These are phyloP conservation scores for Campylorhamphus procurvoides DNA, from an alignment of 2,113 vertebrate genomes.

Conservation along the genomic window DNA sequence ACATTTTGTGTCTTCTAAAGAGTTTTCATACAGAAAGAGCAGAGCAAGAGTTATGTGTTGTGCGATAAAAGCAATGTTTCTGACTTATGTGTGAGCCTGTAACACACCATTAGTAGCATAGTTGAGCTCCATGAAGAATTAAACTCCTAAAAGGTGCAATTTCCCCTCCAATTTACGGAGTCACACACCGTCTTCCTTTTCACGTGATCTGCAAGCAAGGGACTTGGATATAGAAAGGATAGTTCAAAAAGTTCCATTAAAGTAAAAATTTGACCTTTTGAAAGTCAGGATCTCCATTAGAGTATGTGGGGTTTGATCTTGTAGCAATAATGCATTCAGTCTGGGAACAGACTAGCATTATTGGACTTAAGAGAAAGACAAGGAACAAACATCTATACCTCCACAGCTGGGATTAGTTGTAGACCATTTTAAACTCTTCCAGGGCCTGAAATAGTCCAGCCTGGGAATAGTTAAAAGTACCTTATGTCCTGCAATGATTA, in stretches of 20 bases:
- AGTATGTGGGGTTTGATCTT: not conserved
- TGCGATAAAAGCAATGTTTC: not conserved
- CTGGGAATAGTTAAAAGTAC: not conserved
- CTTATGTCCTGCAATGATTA: not conserved
- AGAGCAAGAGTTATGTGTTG: not conserved
- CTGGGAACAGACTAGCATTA: not conserved
- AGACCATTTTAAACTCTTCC: not conserved
- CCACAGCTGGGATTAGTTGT: not conserved
- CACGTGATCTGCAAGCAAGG: not conserved
- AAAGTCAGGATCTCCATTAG: not conserved
- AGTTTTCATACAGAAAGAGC: not conserved
- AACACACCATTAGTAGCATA: not conserved
- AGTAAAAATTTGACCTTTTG: not conserved
- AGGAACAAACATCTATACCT: not conserved
- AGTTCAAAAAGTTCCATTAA: not conserved
- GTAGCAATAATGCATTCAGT: not conserved
- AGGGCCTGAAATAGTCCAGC: not conserved
- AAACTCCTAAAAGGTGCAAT: not conserved
- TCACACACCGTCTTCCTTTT: not conserved
- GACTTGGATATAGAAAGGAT: not conserved
- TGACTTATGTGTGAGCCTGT: not conserved
- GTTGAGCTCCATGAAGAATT: not conserved
- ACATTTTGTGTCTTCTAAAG: not conserved
- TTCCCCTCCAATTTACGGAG: not conserved
- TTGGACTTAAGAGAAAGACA: not conserved